Evolutionary conservation across 2,797 vertebrate species (phyloP).

Genomic region (Anguilla obscura): DNA sequence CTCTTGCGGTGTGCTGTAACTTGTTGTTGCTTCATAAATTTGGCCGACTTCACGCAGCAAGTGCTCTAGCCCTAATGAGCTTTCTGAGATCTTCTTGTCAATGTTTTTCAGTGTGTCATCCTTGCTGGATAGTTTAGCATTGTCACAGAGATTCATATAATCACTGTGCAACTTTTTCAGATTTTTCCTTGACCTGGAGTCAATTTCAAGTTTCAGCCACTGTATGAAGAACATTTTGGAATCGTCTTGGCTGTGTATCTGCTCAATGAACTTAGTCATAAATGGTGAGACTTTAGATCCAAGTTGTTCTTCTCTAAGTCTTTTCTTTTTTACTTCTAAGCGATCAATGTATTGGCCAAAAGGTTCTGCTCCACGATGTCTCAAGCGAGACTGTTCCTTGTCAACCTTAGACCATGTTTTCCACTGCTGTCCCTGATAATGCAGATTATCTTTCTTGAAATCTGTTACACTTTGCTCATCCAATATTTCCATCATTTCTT

Average conservation of each 20-base stretch:
- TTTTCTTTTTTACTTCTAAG: constrained; percentile 34
- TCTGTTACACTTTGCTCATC: not conserved
- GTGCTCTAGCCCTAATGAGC: constrained; percentile 62
- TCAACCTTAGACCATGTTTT: constrained; percentile 50
- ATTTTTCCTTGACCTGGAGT: constrained; percentile 39
- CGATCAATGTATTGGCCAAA: constrained; percentile 40
- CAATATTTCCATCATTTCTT: not conserved
- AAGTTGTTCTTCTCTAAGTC: constrained; percentile 42
- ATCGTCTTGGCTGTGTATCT: constrained; percentile 39
- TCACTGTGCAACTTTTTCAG: constrained; percentile 36
- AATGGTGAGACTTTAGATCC: constrained; percentile 38
- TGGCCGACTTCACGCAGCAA: constrained; percentile 65
- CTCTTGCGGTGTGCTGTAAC: not conserved
- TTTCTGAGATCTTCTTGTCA: constrained; percentile 36
- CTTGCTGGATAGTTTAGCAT: not conserved
- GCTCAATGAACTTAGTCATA: constrained; percentile 57
- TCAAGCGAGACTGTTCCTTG: constrained; percentile 57
- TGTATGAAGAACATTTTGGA: constrained; percentile 60
- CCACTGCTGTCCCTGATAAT: constrained; percentile 58
- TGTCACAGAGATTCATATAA: constrained; percentile 28
- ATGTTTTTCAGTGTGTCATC: constrained; percentile 25
- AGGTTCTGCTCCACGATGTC: constrained; percentile 6
- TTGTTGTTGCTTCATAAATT: constrained; percentile 56
- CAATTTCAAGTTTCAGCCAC: constrained; percentile 63
- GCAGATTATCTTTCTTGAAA: constrained; percentile 45